These are phyloP conservation scores for human (Homo sapiens) DNA, from an alignment of 2,113 vertebrate genomes.

Conservation along the genomic window GRCh38 chr12:52510501-52511000, in stretches of 20 bases:
- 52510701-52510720: neutral
- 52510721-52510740: neutral
- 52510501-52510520: neutral
- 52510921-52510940: neutral
- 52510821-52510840: neutral
- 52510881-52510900: neutral
- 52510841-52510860: neutral
- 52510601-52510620: neutral
- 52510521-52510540: neutral
- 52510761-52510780: neutral
- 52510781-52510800: neutral
- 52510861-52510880: neutral
- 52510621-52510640: neutral
- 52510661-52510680: neutral
- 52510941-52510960: neutral
- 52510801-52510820: neutral
- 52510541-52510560: neutral
- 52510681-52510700: neutral
- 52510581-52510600: neutral
- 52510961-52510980: conserved; percentile 2
- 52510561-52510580: neutral
- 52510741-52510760: neutral
- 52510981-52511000: neutral
- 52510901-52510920: neutral
- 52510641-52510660: neutral